These are phyloP conservation scores for Xylocopa sonorina DNA, from an alignment of 1,140 invertebrate species.

Conservation along the genomic window DNA sequence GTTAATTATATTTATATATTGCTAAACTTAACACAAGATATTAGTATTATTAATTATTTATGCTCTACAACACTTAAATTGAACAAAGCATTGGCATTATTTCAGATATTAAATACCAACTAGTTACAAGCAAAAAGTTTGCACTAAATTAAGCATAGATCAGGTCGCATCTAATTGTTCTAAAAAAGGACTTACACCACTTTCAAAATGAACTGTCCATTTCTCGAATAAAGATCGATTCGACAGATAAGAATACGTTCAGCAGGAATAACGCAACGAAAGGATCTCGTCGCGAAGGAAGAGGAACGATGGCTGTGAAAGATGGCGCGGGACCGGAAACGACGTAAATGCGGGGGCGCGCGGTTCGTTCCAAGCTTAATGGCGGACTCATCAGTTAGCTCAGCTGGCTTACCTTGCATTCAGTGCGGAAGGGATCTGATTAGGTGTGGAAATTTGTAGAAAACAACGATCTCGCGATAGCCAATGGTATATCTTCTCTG, in stretches of 20 bases:
- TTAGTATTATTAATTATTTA: no score
- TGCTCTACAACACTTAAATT: no score
- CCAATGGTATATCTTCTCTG: background rate
- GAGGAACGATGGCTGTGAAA: background rate
- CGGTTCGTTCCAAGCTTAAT: background rate
- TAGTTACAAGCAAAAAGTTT: no score
- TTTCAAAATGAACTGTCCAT: no score
- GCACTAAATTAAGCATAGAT: no score
- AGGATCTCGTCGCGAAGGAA: background rate
- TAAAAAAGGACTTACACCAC: no score
- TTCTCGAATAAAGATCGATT: no score
- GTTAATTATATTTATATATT: no score
- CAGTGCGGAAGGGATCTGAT: background rate
- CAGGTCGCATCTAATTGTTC: no score
- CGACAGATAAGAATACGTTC: background rate
- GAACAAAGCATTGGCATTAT: no score
- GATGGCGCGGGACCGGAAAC: background rate
- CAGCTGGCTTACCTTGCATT: background rate
- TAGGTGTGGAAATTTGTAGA: constrained; percentile 2
- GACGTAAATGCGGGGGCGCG: background rate
- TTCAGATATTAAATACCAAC: no score
- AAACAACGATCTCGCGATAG: constrained; percentile 11
- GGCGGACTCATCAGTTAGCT: background rate
- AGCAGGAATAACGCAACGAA: background rate
- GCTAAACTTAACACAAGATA: no score